These are phyloP conservation scores for Stegodyphus mimosarum DNA, from an alignment of 1,140 invertebrate genomes.

Conservation along the genomic window DNA sequence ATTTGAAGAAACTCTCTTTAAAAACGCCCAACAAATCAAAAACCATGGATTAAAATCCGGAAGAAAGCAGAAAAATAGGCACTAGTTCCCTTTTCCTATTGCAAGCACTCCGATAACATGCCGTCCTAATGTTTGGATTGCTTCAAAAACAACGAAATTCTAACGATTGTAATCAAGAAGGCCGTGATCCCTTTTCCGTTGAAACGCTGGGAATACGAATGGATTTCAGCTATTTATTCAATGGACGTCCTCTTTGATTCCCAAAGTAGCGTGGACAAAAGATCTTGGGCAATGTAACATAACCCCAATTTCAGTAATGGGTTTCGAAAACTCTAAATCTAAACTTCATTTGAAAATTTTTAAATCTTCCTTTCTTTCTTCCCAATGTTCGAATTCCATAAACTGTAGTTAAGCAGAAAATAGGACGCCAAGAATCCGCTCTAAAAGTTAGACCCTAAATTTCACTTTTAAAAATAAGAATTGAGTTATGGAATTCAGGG, in stretches of 20 bases:
- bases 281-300: neutral
- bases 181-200: neutral
- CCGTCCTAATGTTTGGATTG: too few relatives aligned
- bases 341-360: slow-evolving; percentile 21
- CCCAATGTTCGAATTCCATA: neutral
- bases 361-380: neutral
- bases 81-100: too few relatives aligned
- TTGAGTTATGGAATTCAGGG: neutral
- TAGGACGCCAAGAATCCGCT: neutral
- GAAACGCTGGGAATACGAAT: neutral
- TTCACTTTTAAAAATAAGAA: slow-evolving; percentile 10
- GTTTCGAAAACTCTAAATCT: slow-evolving; percentile 2
- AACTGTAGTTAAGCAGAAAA: neutral
- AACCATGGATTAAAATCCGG: too few relatives aligned
- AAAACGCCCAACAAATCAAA: too few relatives aligned
- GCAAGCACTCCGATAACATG: too few relatives aligned
- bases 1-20: too few relatives aligned
- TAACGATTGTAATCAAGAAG: too few relatives aligned
- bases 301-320: slow-evolving; percentile 50
- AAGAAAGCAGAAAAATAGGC: too few relatives aligned
- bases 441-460: neutral
- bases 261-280: neutral
- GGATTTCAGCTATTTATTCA: slow-evolving; percentile 43
- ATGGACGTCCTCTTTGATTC: slow-evolving; percentile 18
- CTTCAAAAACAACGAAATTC: too few relatives aligned